Evolutionary conservation across 2,113 vertebrate species (phyloP).

Genomic region (Periophthalmus modestus): DNA sequence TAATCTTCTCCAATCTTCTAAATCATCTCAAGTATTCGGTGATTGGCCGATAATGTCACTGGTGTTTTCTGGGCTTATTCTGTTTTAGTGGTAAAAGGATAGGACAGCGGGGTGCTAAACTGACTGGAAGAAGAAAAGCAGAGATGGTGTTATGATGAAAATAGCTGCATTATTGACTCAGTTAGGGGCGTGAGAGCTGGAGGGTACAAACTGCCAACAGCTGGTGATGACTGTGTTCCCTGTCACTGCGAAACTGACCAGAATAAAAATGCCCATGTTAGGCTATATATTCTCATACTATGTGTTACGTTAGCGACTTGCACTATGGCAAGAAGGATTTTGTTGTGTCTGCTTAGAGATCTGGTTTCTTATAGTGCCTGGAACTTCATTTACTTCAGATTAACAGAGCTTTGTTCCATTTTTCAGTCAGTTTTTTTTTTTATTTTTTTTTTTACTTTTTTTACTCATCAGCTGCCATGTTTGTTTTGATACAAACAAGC

Average conservation of each 20-base stretch:
- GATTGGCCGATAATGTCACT: conserved; percentile 36
- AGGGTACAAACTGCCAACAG: conserved; percentile 59
- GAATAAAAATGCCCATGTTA: background rate
- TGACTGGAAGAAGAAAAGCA: conserved; percentile 50
- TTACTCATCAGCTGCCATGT: too few relatives aligned
- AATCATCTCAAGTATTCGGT: conserved; percentile 4
- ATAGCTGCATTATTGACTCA: conserved; percentile 54
- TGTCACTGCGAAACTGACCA: conserved; percentile 38
- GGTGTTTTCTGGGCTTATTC: conserved; percentile 50
- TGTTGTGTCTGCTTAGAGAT: too few relatives aligned
- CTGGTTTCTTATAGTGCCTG: too few relatives aligned
- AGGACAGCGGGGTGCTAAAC: conserved; percentile 17
- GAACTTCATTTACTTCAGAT: too few relatives aligned
- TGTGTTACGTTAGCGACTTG: background rate
- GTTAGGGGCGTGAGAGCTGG: conserved; percentile 46
- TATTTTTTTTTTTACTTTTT: too few relatives aligned
- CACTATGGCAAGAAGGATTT: background rate
- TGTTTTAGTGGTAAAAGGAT: conserved; percentile 38
- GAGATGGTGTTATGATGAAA: conserved; percentile 57
- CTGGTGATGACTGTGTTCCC: conserved; percentile 57
- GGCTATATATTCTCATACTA: too few relatives aligned
- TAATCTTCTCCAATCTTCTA: conserved; percentile 8
- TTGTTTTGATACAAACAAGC: too few relatives aligned
- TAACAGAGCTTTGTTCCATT: too few relatives aligned
- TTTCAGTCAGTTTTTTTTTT: too few relatives aligned